Base-by-base conservation (phyloP, 2,888 invertebrate genomes). In the Caenorhabditis sp. region DNA sequence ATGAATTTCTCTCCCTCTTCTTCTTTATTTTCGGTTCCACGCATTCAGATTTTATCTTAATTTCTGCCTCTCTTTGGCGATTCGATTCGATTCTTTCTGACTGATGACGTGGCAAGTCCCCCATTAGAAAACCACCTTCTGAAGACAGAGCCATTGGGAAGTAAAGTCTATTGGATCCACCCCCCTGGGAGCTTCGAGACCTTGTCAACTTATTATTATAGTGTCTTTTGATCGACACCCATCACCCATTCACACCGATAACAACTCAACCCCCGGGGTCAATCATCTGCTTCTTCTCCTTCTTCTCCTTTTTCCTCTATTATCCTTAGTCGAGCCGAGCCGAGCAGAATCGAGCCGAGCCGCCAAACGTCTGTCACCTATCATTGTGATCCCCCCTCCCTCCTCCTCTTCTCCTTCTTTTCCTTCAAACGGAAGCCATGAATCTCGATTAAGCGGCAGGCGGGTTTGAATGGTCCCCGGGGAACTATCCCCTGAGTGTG, bases 291-390 rank as follows among this genome's bases (percentile, higher is more conserved):
- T 40, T 40, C 40, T 3, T n/a, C 3, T 44, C 20, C 26, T 18
- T 24, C 18, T 18, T 20, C 3, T 4, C 47, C 47, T 5, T 18
- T 32, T 32, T 32, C 32, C 32, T 4, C 32, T 9, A 32, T 32
- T 6, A 32, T 4, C 32, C 32, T 32, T 6, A 32, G 32, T 9
- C 32, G 5, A 32, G 4, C 4, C 5, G 32, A 32, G 32, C 47
- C 76, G n/a, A n/a, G n/a, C n/a, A n/a, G n/a, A n/a, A n/a, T n/a
- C n/a, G n/a, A n/a, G n/a, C n/a, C n/a, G n/a, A n/a, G n/a, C n/a
- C n/a, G n/a, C n/a, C n/a, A n/a, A n/a, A n/a, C n/a, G 76, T 68
- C 76, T 76, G 76, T 76, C 76, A 76, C 76, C 76, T 76, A 76
- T 76, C 67, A 64, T 40, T 74, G 65, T 51, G 74, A 67, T 67